Percentiles rank a stretch among this genome's conserved stretches.
These are phyloP conservation scores for Chitala chitala DNA, from an alignment of 2,113 vertebrate genomes.

Conservation along the genomic window DNA sequence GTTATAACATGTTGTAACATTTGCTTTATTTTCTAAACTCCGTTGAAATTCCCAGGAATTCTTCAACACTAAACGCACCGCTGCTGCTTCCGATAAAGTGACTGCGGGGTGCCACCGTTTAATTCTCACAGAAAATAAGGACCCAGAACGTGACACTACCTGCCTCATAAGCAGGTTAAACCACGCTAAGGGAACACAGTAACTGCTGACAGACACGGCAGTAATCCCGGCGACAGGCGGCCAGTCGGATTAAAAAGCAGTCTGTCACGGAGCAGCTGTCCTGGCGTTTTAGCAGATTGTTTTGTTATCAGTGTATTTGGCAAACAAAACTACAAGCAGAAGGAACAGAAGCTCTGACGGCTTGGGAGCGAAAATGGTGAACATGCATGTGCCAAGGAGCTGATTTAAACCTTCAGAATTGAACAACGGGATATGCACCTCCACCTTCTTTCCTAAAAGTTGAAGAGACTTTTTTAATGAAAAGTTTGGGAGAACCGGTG, in stretches of 20 bases:
- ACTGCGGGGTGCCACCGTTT: background rate
- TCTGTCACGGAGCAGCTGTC: slow-evolving; percentile 55
- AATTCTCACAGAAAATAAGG: background rate
- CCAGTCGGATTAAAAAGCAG: slow-evolving; percentile 58
- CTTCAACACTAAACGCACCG: background rate
- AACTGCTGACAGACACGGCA: slow-evolving; percentile 32
- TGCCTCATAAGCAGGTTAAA: background rate
- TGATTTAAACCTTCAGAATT: background rate
- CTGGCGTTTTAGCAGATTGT: slow-evolving; percentile 36
- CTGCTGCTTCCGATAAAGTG: background rate
- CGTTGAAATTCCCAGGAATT: no score
- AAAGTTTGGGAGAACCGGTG: no score
- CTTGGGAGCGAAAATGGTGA: background rate
- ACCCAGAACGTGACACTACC: background rate
- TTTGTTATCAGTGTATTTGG: slow-evolving; percentile 45
- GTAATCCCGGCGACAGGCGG: slow-evolving; percentile 38
- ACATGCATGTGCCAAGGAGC: slow-evolving; percentile 3
- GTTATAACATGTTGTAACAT: no score
- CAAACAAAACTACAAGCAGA: slow-evolving; percentile 47
- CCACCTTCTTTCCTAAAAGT: background rate
- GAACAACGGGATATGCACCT: background rate
- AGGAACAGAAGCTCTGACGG: slow-evolving; percentile 48
- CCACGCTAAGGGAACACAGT: background rate
- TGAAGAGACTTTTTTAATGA: no score
- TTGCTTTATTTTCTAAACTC: no score